These are phyloP conservation scores for Tetranychus truncatus DNA, from an alignment of 2,888 invertebrate genomes.

Conservation along the genomic window DNA sequence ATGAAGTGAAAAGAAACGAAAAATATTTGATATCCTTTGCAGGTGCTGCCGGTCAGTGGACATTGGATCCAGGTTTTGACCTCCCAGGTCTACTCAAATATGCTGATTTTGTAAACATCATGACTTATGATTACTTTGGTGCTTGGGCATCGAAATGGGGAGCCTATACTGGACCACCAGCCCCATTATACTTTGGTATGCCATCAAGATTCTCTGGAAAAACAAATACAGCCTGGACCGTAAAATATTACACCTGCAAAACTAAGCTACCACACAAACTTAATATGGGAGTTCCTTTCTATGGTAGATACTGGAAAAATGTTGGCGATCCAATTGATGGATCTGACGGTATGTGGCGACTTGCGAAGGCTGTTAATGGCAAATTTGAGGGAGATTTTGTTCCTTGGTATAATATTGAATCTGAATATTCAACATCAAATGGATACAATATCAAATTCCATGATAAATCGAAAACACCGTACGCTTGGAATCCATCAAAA, in stretches of 20 bases:
- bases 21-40: slow-evolving; percentile 30
- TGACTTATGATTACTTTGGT: slow-evolving; percentile 32
- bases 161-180: slow-evolving; percentile 31
- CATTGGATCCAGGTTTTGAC: slow-evolving; percentile 30
- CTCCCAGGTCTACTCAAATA: slow-evolving; percentile 28
- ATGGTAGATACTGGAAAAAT: slow-evolving; percentile 29
- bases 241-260: slow-evolving; percentile 30
- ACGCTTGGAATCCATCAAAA: slow-evolving; percentile 7
- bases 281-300: slow-evolving; percentile 3
- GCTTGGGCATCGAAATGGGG: slow-evolving; percentile 31
- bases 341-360: slow-evolving; percentile 30
- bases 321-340: slow-evolving; percentile 29
- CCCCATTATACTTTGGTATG: slow-evolving; percentile 30
- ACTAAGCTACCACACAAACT: neutral
- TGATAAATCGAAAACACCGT: slow-evolving; percentile 14
- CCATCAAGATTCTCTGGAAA: slow-evolving; percentile 30
- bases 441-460: neutral
- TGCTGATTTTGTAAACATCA: slow-evolving; percentile 31
- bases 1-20: slow-evolving; percentile 11
- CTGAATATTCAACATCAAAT: neutral
- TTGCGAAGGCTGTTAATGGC: slow-evolving; percentile 23
- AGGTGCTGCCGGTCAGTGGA: slow-evolving; percentile 31
- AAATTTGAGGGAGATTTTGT: slow-evolving; percentile 14
- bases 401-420: neutral
- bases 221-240: slow-evolving; percentile 31